These are phyloP conservation scores for Escarpia spicata DNA, from an alignment of 2,888 invertebrate genomes.

Conservation along the genomic window DNA sequence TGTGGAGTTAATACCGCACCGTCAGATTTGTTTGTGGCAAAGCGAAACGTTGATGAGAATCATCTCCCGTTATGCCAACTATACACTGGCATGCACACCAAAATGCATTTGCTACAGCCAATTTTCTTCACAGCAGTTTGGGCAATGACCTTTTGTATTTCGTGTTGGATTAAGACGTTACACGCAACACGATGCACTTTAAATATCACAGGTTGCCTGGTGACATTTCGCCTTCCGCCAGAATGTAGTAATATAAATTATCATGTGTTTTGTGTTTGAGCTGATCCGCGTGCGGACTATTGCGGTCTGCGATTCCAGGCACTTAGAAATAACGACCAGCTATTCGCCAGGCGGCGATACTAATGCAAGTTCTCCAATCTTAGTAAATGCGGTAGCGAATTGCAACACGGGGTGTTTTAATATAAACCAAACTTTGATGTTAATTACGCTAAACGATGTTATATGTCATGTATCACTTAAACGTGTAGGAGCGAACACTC, in stretches of 20 bases:
- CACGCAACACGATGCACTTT: background rate
- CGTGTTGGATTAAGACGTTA: background rate
- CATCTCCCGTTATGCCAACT: background rate
- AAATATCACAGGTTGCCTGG: constrained; percentile 3
- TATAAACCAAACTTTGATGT: no score
- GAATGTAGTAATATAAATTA: background rate
- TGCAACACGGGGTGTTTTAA: no score
- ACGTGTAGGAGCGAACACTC: no score
- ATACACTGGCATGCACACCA: background rate
- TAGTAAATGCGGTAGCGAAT: no score
- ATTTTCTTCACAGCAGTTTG: background rate
- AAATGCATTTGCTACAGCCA: background rate
- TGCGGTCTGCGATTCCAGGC: background rate
- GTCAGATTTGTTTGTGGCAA: background rate
- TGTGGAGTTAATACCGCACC: background rate
- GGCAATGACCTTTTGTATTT: background rate
- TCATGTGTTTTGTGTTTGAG: background rate
- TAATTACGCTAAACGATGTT: no score
- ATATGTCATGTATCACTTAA: no score
- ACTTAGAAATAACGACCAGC: background rate
- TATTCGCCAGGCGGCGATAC: background rate
- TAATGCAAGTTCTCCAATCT: background rate
- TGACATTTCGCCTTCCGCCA: background rate
- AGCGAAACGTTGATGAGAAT: background rate
- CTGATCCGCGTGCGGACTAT: background rate